Percentiles rank a stretch among this genome's conserved stretches.
phyloP scores from a whole-genome alignment of 2,797 vertebrate species.

The Danio jaintianensis region DNA sequence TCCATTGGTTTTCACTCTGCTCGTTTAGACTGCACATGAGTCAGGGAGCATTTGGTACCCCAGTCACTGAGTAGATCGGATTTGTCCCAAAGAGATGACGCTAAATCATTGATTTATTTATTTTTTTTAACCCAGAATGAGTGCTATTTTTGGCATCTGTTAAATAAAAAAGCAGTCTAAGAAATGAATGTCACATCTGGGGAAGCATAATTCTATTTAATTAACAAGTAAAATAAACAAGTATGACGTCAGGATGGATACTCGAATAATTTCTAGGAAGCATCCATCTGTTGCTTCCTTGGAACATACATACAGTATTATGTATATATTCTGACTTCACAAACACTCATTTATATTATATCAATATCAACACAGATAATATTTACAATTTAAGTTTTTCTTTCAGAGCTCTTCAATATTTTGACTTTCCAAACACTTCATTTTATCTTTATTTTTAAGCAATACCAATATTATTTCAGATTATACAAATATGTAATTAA shows the following conservation, averaged over 20 bases:
- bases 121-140: not conserved
- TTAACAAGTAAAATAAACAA: slow-evolving; percentile 15
- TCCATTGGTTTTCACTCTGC: slow-evolving; percentile 62
- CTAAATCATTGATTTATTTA: slow-evolving; percentile 43
- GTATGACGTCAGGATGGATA: not conserved
- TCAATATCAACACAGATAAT: too few relatives aligned
- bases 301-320: too few relatives aligned
- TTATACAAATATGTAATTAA: too few relatives aligned
- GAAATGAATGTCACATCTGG: slow-evolving; percentile 20
- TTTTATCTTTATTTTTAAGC: too few relatives aligned
- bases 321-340: not conserved
- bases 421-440: too few relatives aligned
- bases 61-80: slow-evolving; percentile 47
- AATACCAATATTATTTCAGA: too few relatives aligned
- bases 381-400: too few relatives aligned
- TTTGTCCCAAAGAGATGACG: slow-evolving; percentile 32
- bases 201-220: slow-evolving; percentile 18
- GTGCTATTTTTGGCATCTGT: slow-evolving; percentile 45
- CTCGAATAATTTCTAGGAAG: not conserved
- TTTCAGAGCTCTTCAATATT: too few relatives aligned
- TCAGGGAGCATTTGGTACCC: slow-evolving; percentile 60
- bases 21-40: slow-evolving; percentile 67
- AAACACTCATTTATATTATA: too few relatives aligned
- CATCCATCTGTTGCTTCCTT: not conserved
- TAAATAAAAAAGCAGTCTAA: slow-evolving; percentile 20